These are phyloP conservation scores for Leptopterna dolabrata DNA, from an alignment of 2,888 invertebrate genomes.

Conservation along the genomic window DNA sequence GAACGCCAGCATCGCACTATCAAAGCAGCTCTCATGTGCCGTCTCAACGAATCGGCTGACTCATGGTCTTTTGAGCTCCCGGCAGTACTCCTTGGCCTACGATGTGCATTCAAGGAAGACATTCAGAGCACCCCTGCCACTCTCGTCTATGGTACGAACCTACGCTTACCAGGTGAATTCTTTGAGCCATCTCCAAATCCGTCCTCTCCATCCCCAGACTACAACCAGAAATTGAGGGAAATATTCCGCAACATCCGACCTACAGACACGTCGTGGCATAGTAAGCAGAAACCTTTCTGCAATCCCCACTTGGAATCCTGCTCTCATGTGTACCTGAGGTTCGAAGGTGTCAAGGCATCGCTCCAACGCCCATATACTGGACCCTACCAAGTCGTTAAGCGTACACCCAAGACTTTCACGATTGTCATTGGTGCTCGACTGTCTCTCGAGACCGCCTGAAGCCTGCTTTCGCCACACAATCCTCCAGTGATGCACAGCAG, in stretches of 20 bases:
- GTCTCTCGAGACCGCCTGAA: constrained; percentile 30
- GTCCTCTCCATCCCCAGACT: not conserved
- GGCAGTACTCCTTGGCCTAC: constrained; percentile 24
- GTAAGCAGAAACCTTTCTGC: not conserved
- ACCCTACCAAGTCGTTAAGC: constrained; percentile 28
- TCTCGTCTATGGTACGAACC: not conserved
- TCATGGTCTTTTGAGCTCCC: constrained; percentile 10
- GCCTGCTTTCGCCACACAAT: not conserved
- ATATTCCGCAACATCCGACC: not conserved
- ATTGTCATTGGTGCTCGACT: not conserved
- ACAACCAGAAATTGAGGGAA: not conserved
- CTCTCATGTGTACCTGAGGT: constrained; percentile 55
- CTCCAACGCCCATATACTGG: constrained; percentile 51
- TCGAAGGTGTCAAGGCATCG: constrained; percentile 45
- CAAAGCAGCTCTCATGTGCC: constrained; percentile 48
- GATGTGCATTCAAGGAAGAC: constrained; percentile 43
- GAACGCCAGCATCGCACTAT: constrained; percentile 43
- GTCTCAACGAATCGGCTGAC: not conserved
- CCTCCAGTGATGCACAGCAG: not conserved
- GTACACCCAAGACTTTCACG: not conserved
- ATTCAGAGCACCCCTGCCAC: not conserved
- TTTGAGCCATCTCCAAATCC: not conserved
- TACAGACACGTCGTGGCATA: not conserved
- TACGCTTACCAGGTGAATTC: constrained; percentile 33
- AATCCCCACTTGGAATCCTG: constrained; percentile 11